Conservation (phyloP, 2,797 vertebrate species). For the Sebastes hubbsi region DNA sequence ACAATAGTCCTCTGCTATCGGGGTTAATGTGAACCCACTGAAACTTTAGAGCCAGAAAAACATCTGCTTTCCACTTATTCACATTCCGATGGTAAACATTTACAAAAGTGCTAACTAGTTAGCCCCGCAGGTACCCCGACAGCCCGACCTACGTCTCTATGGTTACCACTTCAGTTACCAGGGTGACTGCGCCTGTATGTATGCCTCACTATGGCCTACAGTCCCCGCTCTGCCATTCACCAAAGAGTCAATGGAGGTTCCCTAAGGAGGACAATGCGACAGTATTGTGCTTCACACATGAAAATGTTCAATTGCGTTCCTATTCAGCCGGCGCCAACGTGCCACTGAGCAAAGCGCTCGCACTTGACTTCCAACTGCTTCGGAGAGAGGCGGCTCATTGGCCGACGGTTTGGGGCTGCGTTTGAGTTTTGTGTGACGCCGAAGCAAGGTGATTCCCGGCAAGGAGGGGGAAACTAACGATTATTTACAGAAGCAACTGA, state of each 20-base stretch:
- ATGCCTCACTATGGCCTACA: not conserved
- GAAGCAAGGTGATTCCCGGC: not conserved
- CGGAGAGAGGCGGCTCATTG: not conserved
- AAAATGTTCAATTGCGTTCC: not conserved
- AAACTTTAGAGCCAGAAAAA: not conserved
- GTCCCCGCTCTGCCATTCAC: not conserved
- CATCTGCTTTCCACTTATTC: not conserved
- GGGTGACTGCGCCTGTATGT: not conserved
- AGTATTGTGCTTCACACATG: not conserved
- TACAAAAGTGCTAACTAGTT: not conserved
- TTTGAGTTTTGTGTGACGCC: not conserved
- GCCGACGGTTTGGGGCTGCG: not conserved
- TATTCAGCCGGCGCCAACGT: not conserved
- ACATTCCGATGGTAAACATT: not conserved
- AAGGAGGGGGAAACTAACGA: not conserved
- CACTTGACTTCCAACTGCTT: not conserved
- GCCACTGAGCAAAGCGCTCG: constrained; percentile 20
- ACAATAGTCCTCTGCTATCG: not conserved
- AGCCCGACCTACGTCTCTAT: not conserved
- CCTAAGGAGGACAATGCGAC: not conserved
- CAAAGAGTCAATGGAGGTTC: constrained; percentile 17
- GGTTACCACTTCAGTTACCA: constrained; percentile 3
- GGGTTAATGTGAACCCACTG: not conserved
- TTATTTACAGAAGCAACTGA: not conserved
- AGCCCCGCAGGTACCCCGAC: not conserved